Evolutionary conservation across 2,113 vertebrate species (phyloP).

Genomic region (Mobula birostris): DNA sequence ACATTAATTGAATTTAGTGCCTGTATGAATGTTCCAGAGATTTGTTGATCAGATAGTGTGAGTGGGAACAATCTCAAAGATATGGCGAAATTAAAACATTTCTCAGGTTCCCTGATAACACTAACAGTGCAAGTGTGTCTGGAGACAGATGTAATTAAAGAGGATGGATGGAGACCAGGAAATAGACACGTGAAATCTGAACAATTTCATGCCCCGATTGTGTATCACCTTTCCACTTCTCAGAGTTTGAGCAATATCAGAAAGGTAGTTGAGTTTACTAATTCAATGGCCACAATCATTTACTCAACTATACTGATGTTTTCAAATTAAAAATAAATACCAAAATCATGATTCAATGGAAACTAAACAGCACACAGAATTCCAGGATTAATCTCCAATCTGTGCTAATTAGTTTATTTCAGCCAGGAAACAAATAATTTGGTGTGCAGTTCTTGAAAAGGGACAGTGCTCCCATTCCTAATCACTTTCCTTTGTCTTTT

Average conservation of each 20-base stretch:
- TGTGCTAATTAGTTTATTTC: background rate
- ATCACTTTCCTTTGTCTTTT: background rate
- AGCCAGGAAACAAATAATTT: background rate
- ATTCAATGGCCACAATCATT: background rate
- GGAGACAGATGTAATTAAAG: conserved; percentile 29
- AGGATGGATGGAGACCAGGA: background rate
- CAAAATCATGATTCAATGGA: background rate
- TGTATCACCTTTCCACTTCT: background rate
- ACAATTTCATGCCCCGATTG: background rate
- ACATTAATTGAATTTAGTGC: conserved; percentile 15
- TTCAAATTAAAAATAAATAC: background rate
- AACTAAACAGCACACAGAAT: background rate
- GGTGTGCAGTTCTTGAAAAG: background rate
- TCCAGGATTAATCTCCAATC: background rate
- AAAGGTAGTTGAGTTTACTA: background rate
- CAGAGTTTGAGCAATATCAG: background rate
- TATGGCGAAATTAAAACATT: conserved; percentile 21
- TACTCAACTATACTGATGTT: background rate
- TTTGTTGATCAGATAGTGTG: conserved; percentile 1
- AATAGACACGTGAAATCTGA: conserved; percentile 18
- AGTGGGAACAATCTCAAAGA: background rate
- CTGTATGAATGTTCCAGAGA: background rate
- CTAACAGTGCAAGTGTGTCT: background rate
- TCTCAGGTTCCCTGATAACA: conserved; percentile 22
- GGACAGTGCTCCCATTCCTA: background rate